Conservation (phyloP, 2,797 vertebrate genomes). For the Yasuhikotakia modesta region DNA sequence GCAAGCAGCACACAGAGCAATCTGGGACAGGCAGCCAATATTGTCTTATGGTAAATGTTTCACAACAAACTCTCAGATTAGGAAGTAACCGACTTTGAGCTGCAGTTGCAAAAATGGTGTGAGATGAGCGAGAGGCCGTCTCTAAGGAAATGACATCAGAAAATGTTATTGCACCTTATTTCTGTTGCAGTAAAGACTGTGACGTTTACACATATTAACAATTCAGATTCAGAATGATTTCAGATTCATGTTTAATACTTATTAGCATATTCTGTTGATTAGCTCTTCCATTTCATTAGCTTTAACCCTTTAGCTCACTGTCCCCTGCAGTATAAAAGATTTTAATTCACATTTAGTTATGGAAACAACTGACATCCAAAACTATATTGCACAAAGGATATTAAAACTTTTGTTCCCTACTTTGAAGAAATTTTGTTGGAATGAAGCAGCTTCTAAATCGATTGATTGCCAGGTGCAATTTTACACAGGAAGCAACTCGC, state of each 20-base stretch:
- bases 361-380: slow-evolving; percentile 38
- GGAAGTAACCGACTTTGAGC: slow-evolving; percentile 40
- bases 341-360: slow-evolving; percentile 38
- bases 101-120: slow-evolving; percentile 31
- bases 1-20: slow-evolving; percentile 58
- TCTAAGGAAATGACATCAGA: slow-evolving; percentile 41
- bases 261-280: too few relatives aligned
- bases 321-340: slow-evolving; percentile 41
- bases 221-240: background rate
- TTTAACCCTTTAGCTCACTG: slow-evolving; percentile 32
- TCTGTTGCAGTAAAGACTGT: background rate
- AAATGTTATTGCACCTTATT: slow-evolving; percentile 26
- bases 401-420: slow-evolving; percentile 45
- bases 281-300: background rate
- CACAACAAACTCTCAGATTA: slow-evolving; percentile 52
- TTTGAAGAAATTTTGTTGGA: slow-evolving; percentile 51
- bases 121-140: slow-evolving; percentile 38
- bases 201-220: background rate
- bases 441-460: slow-evolving; percentile 55
- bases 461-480: slow-evolving; percentile 61
- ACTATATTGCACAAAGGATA: slow-evolving; percentile 60
- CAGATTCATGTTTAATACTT: background rate
- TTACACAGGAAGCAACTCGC: slow-evolving; percentile 38
- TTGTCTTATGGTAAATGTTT: slow-evolving; percentile 38
- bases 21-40: slow-evolving; percentile 53